A percentile compares a stretch with the other conserved stretches of the same genome.
phyloP scores from a whole-genome alignment of 2,888 invertebrate genomes.

The Deilephila porcellus region DNA sequence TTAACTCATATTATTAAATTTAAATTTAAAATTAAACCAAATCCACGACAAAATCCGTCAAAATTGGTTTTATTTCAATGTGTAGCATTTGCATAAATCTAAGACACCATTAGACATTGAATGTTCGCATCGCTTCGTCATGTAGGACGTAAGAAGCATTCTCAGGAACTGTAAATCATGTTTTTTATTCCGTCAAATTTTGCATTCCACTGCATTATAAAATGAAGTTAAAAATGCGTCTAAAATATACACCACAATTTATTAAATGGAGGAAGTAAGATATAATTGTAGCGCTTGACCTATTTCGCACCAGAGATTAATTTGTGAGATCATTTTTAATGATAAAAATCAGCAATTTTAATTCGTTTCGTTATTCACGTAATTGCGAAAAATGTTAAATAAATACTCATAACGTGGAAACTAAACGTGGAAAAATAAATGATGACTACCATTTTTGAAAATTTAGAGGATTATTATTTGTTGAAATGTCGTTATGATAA shows the following conservation, averaged over 20 bases:
- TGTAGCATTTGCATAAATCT: too few relatives aligned
- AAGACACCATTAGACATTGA: not conserved
- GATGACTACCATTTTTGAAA: too few relatives aligned
- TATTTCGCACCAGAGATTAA: slow-evolving; percentile 5
- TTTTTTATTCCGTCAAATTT: slow-evolving; percentile 2
- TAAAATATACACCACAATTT: not conserved
- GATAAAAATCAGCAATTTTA: not conserved
- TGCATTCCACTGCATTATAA: not conserved
- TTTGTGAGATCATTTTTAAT: not conserved
- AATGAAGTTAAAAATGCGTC: slow-evolving; percentile 12
- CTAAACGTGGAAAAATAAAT: too few relatives aligned
- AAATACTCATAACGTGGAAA: too few relatives aligned
- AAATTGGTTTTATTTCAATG: too few relatives aligned
- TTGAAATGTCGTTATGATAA: too few relatives aligned
- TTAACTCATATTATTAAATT: too few relatives aligned
- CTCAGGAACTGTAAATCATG: not conserved
- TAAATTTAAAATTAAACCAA: too few relatives aligned
- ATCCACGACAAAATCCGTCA: too few relatives aligned
- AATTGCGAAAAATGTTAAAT: not conserved
- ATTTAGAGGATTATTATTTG: too few relatives aligned
- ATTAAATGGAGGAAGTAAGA: slow-evolving; percentile 18
- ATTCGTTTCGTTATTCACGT: not conserved
- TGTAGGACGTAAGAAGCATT: not conserved
- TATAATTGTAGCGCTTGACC: not conserved
- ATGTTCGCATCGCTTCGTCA: not conserved